Evolutionary conservation across 2,888 invertebrate genomes (phyloP).

Genomic region (Phanerotoma sp.): DNA sequence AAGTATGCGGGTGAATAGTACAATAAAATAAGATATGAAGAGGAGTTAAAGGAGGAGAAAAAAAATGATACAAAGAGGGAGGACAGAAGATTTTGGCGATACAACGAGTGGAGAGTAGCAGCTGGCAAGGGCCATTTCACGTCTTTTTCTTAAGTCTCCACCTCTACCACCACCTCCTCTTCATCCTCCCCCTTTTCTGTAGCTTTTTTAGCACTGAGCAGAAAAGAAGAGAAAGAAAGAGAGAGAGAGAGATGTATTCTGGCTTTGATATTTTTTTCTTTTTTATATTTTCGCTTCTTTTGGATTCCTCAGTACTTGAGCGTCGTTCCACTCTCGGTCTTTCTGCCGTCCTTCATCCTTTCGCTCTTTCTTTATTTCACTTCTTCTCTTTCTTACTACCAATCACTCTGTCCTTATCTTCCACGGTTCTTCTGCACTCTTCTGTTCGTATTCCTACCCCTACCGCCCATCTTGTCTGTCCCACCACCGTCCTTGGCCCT

Average conservation of each 20-base stretch:
- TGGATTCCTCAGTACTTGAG: slow-evolving; percentile 13
- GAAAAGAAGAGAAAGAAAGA: too few relatives aligned
- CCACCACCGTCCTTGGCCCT: slow-evolving; percentile 31
- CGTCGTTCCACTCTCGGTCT: slow-evolving; percentile 13
- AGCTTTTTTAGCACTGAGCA: too few relatives aligned
- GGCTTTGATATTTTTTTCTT: slow-evolving; percentile 8
- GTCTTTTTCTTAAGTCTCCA: slow-evolving; percentile 3
- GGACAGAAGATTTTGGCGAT: slow-evolving; percentile 29
- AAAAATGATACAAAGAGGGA: too few relatives aligned
- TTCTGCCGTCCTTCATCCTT: slow-evolving; percentile 27
- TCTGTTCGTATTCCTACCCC: slow-evolving; percentile 22
- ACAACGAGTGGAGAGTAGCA: slow-evolving; percentile 33
- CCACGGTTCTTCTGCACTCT: too few relatives aligned
- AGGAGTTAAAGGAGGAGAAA: slow-evolving; percentile 10
- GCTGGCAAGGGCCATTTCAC: slow-evolving; percentile 23
- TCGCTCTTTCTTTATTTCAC: slow-evolving; percentile 13
- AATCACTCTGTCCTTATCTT: too few relatives aligned
- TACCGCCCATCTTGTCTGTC: slow-evolving; percentile 23
- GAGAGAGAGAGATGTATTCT: neutral
- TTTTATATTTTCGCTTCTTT: slow-evolving; percentile 24
- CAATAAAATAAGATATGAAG: neutral
- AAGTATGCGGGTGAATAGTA: too few relatives aligned
- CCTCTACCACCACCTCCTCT: slow-evolving; percentile 15
- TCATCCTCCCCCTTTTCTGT: too few relatives aligned
- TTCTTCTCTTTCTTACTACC: too few relatives aligned